Evolutionary conservation across 2,888 invertebrate species (phyloP), one percentile per base, ranked within the genome.

Genomic region (Hyposoter dolosus): DNA sequence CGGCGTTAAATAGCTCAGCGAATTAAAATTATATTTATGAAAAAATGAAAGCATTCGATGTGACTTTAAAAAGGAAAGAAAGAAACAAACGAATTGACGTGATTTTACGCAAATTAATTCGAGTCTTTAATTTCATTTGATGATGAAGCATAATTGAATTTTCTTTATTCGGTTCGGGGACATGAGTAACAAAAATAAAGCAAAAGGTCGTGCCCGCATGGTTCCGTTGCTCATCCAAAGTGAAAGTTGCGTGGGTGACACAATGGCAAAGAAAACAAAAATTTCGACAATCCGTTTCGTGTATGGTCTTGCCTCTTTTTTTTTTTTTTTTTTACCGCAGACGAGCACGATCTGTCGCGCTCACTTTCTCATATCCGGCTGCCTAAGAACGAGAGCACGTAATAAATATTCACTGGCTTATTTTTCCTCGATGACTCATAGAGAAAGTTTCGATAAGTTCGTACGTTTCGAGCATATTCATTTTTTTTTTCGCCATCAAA

Each of bases 281-380:
- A 82, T 71, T 83, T 83, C 82, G 71, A 72, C 79, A 75, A 53
- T 75, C 69, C 32, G 56, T 77, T 71, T n/a, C 68, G 74, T 43
- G 72, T n/a, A n/a, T n/a, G 28, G 65, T 45, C 63, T 45, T 10
- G 5, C 40, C 40, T 40, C 35, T 10, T 56, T 45, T 32, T 53
- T 77, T 50, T 71, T 23, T 50, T 63, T 23, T 68, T 40, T 28
- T 60, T 28, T 40, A 23, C 10, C 40, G 9, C 40, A 77, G 56
- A 32, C 56, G 45, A 35, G 32, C 69, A 60, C 79, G 68, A 50
- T 60, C 43, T 60, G 28, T 32, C 56, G 79, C 60, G 43, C 77
- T 83, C 81, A 86, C 85, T 85, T 85, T 85, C 85, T 80, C 83
- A 76, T 74, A 83, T 86, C 83, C 83, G 83, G 81, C 63, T 81